Evolutionary conservation across 2,888 invertebrate genomes (phyloP).

Genomic region (Trachelus troglodyta): DNA sequence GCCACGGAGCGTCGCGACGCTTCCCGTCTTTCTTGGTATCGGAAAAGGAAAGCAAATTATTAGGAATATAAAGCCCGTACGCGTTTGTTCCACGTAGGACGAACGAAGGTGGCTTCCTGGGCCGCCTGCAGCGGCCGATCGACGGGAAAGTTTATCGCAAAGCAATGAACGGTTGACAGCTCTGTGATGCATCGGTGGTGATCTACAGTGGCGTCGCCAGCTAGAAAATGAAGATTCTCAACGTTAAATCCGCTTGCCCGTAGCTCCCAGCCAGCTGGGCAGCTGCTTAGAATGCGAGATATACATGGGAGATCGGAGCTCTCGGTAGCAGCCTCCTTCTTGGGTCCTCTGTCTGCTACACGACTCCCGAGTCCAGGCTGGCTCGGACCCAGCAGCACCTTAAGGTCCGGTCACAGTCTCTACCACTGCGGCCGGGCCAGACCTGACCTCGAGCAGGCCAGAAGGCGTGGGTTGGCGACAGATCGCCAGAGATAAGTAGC

Average conservation of each 20-base stretch:
- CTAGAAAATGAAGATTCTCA: not conserved
- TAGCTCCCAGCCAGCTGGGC: no score
- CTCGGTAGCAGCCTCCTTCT: not conserved
- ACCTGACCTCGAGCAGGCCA: conserved; percentile 8
- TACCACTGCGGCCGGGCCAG: not conserved
- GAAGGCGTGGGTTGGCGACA: conserved; percentile 40
- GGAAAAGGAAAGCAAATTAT: not conserved
- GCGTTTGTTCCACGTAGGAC: not conserved
- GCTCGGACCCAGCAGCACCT: conserved; percentile 8
- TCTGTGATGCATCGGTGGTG: conserved; percentile 55
- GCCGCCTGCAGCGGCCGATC: conserved; percentile 9
- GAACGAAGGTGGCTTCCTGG: not conserved
- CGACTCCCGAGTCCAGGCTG: not conserved
- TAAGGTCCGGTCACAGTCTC: conserved; percentile 17
- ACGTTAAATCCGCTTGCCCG: not conserved
- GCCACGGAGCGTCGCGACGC: not conserved
- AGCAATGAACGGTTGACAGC: conserved; percentile 53
- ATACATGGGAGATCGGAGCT: not conserved
- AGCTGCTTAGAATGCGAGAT: not conserved
- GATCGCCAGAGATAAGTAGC: conserved; percentile 39
- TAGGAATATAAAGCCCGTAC: not conserved
- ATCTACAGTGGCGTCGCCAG: conserved; percentile 51
- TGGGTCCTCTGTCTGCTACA: not conserved
- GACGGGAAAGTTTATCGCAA: conserved; percentile 50
- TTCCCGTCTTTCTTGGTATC: not conserved